Percentiles rank a stretch among this genome's conserved stretches.
phyloP scores from a whole-genome alignment of 2,888 invertebrate species.

The Acanthosoma haemorrhoidale region DNA sequence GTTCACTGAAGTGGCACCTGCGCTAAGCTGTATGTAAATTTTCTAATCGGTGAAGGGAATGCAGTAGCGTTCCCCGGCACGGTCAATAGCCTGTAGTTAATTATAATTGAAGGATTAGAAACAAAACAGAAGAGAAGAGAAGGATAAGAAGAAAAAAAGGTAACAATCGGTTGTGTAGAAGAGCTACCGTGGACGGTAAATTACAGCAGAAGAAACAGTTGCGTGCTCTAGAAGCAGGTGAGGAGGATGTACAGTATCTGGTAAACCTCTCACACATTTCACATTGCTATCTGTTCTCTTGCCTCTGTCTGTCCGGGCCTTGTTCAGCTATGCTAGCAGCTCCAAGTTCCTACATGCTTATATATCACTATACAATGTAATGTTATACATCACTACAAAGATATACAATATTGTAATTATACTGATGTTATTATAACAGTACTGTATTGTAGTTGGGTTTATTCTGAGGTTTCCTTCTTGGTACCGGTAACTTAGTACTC shows the following conservation, averaged over 20 bases:
- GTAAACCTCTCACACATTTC: neutral
- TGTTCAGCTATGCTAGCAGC: no score
- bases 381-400: no score
- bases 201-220: constrained; percentile 1
- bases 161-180: neutral
- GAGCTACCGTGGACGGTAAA: neutral
- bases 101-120: neutral
- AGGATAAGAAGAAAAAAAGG: neutral
- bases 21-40: neutral
- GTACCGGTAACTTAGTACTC: no score
- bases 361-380: no score
- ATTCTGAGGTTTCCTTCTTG: no score
- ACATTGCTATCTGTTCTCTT: neutral
- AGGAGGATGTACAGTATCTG: neutral
- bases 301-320: no score
- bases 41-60: neutral
- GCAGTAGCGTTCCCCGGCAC: neutral
- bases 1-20: neutral
- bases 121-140: no score
- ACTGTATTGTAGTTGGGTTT: no score
- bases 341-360: no score
- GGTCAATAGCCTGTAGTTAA: constrained; percentile 4
- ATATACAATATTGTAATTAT: no score
- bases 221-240: neutral
- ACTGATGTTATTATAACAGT: no score